These are phyloP conservation scores for Gallinago jamesoni DNA, from an alignment of 2,113 vertebrate genomes.

Conservation along the genomic window DNA sequence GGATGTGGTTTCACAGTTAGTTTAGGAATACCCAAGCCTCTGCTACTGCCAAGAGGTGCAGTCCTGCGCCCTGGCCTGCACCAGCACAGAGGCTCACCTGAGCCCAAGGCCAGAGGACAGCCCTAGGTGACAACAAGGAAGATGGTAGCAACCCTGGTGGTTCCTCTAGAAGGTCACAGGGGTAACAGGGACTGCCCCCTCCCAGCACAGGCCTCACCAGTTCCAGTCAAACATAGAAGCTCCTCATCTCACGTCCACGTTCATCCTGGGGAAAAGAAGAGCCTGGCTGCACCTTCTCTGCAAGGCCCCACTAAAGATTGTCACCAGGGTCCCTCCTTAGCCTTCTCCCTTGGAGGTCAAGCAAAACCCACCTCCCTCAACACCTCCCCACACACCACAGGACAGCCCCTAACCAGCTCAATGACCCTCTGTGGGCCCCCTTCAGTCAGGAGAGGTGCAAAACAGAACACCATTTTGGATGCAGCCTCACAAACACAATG, in stretches of 20 bases:
- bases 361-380: background rate
- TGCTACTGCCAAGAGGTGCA: background rate
- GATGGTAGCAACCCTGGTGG: fast-evolving
- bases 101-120: background rate
- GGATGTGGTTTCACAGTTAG: constrained; percentile 43
- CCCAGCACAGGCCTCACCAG: background rate
- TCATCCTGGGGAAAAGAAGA: background rate
- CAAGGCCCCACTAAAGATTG: fast-evolving
- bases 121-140: background rate
- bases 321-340: background rate
- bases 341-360: background rate
- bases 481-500: fast-evolving
- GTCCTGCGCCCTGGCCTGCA: fast-evolving
- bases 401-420: fast-evolving
- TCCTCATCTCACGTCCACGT: background rate
- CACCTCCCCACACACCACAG: background rate
- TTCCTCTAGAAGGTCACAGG: background rate
- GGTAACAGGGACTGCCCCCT: background rate
- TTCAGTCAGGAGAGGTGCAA: background rate
- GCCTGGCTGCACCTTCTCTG: background rate
- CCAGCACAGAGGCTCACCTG: fast-evolving
- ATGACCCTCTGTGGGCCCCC: too few relatives aligned
- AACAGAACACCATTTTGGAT: background rate
- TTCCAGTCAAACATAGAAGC: background rate
- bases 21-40: background rate